Evolutionary conservation across 1,140 invertebrate genomes (phyloP).

Genomic region (Aleiodes sp.): DNA sequence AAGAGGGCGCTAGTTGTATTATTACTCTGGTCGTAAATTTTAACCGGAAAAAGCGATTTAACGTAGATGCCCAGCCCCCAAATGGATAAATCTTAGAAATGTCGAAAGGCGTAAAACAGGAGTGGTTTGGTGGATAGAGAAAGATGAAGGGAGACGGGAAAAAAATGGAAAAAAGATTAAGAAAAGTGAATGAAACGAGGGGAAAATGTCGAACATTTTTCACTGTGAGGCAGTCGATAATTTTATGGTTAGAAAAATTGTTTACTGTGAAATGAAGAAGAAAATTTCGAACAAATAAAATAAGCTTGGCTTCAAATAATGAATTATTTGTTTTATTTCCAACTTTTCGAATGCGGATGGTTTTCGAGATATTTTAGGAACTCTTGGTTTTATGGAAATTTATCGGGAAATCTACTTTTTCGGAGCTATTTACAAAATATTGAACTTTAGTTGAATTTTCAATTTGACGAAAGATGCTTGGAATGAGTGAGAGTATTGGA

Average conservation of each 20-base stretch:
- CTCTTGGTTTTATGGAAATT: too few relatives aligned
- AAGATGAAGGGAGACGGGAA: background rate
- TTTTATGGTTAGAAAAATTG: conserved; percentile 20
- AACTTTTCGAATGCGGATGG: too few relatives aligned
- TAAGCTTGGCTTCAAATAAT: too few relatives aligned
- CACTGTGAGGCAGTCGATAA: background rate
- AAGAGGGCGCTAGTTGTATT: conserved; percentile 32
- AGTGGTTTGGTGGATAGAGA: conserved; percentile 28
- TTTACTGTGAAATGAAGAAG: background rate
- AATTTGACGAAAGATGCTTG: too few relatives aligned
- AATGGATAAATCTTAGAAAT: conserved; percentile 66
- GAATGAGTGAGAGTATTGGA: too few relatives aligned
- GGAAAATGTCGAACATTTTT: conserved; percentile 9
- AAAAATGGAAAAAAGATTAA: background rate
- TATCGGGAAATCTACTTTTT: too few relatives aligned
- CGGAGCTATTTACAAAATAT: too few relatives aligned
- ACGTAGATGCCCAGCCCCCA: conserved; percentile 61
- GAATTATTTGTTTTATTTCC: too few relatives aligned
- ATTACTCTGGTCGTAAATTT: conserved; percentile 64
- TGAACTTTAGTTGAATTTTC: too few relatives aligned
- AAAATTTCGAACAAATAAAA: too few relatives aligned
- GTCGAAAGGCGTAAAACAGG: conserved; percentile 67
- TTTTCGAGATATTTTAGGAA: too few relatives aligned
- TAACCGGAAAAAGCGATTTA: conserved; percentile 64
- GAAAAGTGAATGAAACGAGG: conserved; percentile 6